phyloP scores from a whole-genome alignment of 2,113 vertebrate genomes.

The Colaptes auratus region DNA sequence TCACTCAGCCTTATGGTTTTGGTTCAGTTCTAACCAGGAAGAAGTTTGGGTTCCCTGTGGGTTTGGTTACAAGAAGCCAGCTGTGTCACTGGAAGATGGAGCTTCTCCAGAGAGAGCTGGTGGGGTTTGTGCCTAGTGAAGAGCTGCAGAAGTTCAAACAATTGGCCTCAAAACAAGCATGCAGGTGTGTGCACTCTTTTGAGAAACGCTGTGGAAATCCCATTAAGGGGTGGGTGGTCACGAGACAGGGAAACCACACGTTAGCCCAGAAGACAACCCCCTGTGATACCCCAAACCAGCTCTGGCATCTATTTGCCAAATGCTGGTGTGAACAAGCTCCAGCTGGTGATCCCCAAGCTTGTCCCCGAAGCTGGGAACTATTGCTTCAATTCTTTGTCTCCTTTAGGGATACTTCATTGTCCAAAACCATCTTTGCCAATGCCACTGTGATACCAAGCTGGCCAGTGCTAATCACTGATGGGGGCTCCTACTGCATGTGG shows the following conservation, averaged over 20 bases:
- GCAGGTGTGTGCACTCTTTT: no score
- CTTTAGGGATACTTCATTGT: no score
- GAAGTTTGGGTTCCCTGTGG: neutral
- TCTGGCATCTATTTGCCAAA: neutral
- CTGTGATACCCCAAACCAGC: accelerated
- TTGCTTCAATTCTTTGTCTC: no score
- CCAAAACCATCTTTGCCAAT: no score
- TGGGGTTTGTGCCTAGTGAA: neutral
- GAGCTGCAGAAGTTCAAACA: neutral
- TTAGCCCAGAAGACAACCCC: accelerated
- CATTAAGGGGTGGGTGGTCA: neutral
- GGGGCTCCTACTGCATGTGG: no score
- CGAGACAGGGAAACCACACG: neutral
- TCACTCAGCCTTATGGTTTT: neutral
- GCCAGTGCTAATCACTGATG: no score
- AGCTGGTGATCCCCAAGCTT: no score
- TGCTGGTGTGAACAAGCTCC: no score
- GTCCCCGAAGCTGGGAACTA: no score
- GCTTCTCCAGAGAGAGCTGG: neutral
- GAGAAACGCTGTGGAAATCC: accelerated
- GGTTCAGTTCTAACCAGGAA: neutral
- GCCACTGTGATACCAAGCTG: no score
- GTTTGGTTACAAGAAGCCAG: neutral
- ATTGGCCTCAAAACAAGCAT: accelerated
- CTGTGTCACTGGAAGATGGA: neutral